Conservation (phyloP, 2,113 vertebrate genomes). For the Tenebrosternarchus preto region DNA sequence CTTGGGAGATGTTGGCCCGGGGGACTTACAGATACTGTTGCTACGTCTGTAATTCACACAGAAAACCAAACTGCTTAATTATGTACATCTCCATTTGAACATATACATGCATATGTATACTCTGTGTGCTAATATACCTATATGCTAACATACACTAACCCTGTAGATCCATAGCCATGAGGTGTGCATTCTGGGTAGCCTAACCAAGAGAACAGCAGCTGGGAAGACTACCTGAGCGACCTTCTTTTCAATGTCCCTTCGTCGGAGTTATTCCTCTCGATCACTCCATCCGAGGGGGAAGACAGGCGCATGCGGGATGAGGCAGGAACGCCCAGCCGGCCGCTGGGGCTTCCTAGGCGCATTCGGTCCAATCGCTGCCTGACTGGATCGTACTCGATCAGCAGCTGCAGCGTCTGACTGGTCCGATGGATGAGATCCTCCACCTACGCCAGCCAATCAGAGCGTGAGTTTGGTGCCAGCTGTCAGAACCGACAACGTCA, state of each 20-base stretch:
- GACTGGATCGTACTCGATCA: conserved; percentile 92
- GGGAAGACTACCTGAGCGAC: conserved; percentile 81
- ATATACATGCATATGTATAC: too few species aligned
- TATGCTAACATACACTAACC: too few species aligned
- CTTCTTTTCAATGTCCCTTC: conserved; percentile 81
- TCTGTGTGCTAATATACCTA: too few species aligned
- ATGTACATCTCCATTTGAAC: too few species aligned
- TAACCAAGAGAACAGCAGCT: too few species aligned
- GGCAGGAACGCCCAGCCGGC: conserved; percentile 67
- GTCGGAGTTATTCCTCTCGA: conserved; percentile 84
- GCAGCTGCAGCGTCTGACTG: conserved; percentile 88
- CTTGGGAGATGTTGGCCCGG: conserved; percentile 86
- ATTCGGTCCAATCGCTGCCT: conserved; percentile 84
- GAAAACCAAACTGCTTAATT: background rate
- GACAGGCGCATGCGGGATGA: conserved; percentile 78
- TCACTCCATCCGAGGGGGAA: conserved; percentile 71
- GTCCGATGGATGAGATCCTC: conserved; percentile 87
- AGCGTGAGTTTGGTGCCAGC: background rate
- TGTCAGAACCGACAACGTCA: background rate
- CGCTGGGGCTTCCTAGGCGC: conserved; percentile 74
- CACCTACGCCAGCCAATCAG: conserved; percentile 73
- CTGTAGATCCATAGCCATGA: too few species aligned
- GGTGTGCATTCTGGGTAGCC: too few species aligned
- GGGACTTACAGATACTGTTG: conserved; percentile 93
- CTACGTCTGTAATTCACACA: conserved; percentile 77